Base-by-base conservation (phyloP, 2,888 invertebrate genomes). In the Schizaphis graminum region DNA sequence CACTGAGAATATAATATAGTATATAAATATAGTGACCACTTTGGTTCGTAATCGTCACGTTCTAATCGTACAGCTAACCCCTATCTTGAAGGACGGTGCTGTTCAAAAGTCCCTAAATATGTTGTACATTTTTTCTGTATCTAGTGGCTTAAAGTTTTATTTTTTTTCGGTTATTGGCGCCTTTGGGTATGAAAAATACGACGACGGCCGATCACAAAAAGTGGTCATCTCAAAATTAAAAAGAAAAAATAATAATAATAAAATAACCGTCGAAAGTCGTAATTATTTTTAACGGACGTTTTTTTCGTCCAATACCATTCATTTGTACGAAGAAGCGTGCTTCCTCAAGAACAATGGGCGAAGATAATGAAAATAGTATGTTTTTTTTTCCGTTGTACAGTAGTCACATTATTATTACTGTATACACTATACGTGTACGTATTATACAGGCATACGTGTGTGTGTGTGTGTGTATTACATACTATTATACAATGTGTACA, bases 271-370 rank as follows among this genome's bases (percentile, higher is more conserved):
- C 56, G 89, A 85, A 84, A 49, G 57, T 28, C 89, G 90, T 94
- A 94, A 94, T 94, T 94, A 94, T 94, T 94, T 94, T 94, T 94
- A 94, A 94, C 94, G 94, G 94, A 94, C 94, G 28, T 92, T 92
- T 92, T 88, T 47, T 57, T 56, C 89, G 41, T 35, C 57, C 41
- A 16, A 41, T 35, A 44, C n/a, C 24, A 85, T 47, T 47, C 10
- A 87, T 57, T 28, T 28, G n/a, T 89, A 93, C 35, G 90, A 86
- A 94, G 90, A 94, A 94, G 94, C 94, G 94, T 94, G 94, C 86
- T 94, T 94, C 94, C 94, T 94, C 61, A 94, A 94, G 94, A 94
- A 94, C 94, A 94, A 94, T 94, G 94, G 94, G 57, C 90, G 35
- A 86, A 94, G 94, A 94, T 94, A 94, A 94, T 94, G 93, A 93